phyloP scores from a whole-genome alignment of 1,140 invertebrate genomes.

The Babylonia areolata region DNA sequence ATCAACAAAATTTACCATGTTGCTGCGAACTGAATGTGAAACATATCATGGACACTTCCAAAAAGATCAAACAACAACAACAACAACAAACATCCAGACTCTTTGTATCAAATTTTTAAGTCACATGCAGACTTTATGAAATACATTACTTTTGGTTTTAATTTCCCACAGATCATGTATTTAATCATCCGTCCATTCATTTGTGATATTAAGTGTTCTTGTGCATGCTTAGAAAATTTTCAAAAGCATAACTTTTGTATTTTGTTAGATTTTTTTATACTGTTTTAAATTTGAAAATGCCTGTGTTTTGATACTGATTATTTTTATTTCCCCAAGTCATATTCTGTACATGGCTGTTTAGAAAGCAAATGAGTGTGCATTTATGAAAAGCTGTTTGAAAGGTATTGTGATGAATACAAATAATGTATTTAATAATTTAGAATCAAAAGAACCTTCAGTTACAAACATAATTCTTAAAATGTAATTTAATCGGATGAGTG shows the following conservation, averaged over 20 bases:
- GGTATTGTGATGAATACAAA: no score
- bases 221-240: background rate
- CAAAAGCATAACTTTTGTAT: no score
- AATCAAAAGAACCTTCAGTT: no score
- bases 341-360: background rate
- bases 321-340: background rate
- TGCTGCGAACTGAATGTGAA: conserved; percentile 32
- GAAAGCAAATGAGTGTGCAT: background rate
- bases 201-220: background rate
- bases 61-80: no score
- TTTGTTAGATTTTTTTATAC: no score
- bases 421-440: no score
- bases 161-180: background rate
- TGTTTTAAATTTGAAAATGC: no score
- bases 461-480: no score
- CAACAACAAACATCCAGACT: no score
- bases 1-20: conserved; percentile 74
- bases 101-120: background rate
- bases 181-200: background rate
- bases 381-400: no score
- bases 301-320: background rate
- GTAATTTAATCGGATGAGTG: no score
- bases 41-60: background rate
- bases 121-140: background rate
- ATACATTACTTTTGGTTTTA: background rate